Conservation (phyloP, 1,140 invertebrate species). For the Choristoneura fumiferana region DNA sequence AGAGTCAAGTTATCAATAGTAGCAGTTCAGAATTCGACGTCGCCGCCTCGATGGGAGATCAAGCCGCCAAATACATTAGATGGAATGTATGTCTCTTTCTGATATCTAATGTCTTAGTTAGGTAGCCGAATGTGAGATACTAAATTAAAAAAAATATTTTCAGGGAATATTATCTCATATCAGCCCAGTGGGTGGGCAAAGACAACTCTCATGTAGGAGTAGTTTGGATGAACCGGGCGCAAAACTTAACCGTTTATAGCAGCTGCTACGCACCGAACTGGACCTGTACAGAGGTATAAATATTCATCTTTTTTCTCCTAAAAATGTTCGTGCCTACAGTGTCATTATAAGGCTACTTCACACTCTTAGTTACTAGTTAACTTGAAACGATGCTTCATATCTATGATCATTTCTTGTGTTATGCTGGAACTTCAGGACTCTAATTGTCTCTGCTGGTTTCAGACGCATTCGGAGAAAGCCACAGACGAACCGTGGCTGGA, state of each 20-base stretch:
- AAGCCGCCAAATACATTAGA: conserved; percentile 84
- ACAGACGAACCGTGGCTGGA: conserved; percentile 91
- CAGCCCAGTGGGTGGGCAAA: conserved; percentile 91
- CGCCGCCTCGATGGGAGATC: conserved; percentile 81
- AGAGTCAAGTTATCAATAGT: conserved; percentile 88
- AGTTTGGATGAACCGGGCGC: conserved; percentile 94
- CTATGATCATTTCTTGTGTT: too few relatives aligned
- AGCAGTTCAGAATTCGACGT: conserved; percentile 84
- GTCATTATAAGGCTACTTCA: too few relatives aligned
- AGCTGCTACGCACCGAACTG: conserved; percentile 88
- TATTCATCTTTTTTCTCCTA: too few relatives aligned
- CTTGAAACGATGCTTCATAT: too few relatives aligned
- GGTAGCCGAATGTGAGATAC: too few relatives aligned
- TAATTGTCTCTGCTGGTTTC: conserved; percentile 29
- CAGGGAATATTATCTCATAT: conserved; percentile 95
- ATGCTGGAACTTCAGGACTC: conserved; percentile 26
- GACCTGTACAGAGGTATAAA: conserved; percentile 89
- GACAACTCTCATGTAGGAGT: conserved; percentile 87
- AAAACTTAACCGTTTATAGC: conserved; percentile 91
- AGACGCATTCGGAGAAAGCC: conserved; percentile 89
- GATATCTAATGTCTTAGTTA: too few relatives aligned
- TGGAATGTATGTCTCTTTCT: conserved; percentile 81
- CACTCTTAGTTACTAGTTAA: too few relatives aligned
- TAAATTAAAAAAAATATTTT: conserved; percentile 23
- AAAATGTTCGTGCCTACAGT: too few relatives aligned